A percentile compares a stretch with the other conserved stretches of the same genome.
Evolutionary conservation across 2,797 vertebrate genomes (phyloP).

Genomic region (Phoeniculus purpureus): DNA sequence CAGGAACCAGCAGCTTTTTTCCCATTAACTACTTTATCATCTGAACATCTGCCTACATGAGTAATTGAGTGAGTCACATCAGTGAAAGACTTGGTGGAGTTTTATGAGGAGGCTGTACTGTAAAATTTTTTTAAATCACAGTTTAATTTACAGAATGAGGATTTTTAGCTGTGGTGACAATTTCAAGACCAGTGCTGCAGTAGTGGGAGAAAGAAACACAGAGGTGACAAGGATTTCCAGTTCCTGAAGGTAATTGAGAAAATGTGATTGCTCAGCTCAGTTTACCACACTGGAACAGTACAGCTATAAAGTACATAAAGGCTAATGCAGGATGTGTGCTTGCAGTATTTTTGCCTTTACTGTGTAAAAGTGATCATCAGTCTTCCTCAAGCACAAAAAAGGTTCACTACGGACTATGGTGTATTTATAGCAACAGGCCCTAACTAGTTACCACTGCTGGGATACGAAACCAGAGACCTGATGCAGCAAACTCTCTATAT

Average conservation of each 20-base stretch:
- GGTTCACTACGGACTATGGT: neutral
- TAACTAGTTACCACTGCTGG: neutral
- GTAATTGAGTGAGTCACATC: constrained; percentile 75
- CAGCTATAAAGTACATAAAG: constrained; percentile 36
- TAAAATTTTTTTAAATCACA: constrained; percentile 31
- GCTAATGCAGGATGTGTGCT: neutral
- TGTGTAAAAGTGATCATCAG: constrained; percentile 4
- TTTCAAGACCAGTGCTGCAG: constrained; percentile 48
- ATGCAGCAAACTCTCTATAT: neutral
- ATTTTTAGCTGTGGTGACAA: constrained; percentile 42
- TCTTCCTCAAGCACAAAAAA: neutral
- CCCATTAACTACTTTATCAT: constrained; percentile 74
- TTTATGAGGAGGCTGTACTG: constrained; percentile 57
- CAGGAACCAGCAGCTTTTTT: constrained; percentile 73
- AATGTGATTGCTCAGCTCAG: constrained; percentile 35
- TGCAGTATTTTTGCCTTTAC: constrained; percentile 20
- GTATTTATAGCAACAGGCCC: neutral
- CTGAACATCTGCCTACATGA: constrained; percentile 70
- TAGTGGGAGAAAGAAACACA: constrained; percentile 34
- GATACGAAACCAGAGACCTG: neutral
- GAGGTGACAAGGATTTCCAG: constrained; percentile 38
- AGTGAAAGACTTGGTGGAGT: constrained; percentile 58
- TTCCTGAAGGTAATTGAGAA: constrained; percentile 33
- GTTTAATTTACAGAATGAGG: constrained; percentile 61
- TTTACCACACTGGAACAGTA: constrained; percentile 10